A percentile compares a stretch with the other conserved stretches of the same genome.
These are phyloP conservation scores for Eulemur coronatus DNA, from an alignment of 2,797 vertebrate genomes.

Conservation along the genomic window DNA sequence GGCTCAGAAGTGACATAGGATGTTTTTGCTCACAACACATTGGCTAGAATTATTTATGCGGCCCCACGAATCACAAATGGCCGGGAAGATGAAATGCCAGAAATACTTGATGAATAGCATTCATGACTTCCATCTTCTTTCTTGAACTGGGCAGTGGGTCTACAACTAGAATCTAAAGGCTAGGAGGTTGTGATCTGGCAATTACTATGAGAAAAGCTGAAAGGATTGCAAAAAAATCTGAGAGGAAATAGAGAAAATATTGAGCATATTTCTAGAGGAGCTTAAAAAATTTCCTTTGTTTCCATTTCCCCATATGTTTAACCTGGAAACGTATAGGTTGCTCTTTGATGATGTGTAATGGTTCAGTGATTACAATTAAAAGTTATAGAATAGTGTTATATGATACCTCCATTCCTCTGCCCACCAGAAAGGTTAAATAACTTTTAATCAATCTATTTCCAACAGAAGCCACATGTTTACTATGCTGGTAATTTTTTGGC, in stretches of 20 bases:
- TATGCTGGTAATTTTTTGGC: background rate
- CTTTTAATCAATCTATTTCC: background rate
- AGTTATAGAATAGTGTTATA: background rate
- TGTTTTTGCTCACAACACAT: background rate
- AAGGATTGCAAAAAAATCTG: background rate
- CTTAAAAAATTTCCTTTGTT: background rate
- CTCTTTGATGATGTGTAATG: background rate
- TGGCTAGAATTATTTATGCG: background rate
- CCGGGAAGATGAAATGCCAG: background rate
- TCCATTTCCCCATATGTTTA: background rate
- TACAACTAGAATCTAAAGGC: background rate
- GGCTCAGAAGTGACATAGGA: background rate
- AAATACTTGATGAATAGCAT: background rate
- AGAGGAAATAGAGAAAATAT: background rate
- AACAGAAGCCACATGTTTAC: background rate
- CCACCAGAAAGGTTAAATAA: background rate
- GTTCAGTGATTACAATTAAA: background rate
- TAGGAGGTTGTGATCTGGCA: background rate
- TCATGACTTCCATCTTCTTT: background rate
- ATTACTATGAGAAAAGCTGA: background rate
- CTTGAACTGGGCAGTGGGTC: background rate
- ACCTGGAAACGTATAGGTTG: background rate
- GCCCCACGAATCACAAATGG: background rate
- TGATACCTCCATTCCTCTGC: background rate
- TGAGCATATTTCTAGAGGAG: background rate